Evolutionary conservation across 2,113 vertebrate species (phyloP).

Genomic region (Gnathonemus longibarbis): DNA sequence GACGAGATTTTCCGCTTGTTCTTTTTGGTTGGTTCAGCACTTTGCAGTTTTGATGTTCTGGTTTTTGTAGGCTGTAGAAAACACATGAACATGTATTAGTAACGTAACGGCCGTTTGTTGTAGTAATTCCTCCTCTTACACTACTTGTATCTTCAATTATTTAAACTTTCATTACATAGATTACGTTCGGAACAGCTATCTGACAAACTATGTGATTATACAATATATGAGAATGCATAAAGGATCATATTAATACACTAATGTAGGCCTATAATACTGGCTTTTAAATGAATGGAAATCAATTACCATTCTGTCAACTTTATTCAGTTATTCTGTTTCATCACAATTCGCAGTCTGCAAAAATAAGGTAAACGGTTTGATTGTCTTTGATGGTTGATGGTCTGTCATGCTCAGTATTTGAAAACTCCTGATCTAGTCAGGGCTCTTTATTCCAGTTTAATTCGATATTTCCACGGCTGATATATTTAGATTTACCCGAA

Average conservation of each 20-base stretch:
- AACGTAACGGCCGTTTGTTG: neutral
- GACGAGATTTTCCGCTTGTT: constrained; percentile 31
- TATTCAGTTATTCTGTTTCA: neutral
- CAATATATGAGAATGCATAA: neutral
- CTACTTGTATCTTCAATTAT: neutral
- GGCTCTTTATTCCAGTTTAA: neutral
- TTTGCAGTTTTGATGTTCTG: constrained; percentile 52
- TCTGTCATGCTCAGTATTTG: neutral
- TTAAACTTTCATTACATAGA: neutral
- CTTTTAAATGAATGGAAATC: neutral
- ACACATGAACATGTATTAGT: neutral
- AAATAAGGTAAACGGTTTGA: neutral
- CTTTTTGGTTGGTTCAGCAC: constrained; percentile 44
- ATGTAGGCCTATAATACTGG: neutral
- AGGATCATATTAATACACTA: neutral
- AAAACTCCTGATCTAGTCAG: neutral
- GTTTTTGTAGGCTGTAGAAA: constrained; percentile 56
- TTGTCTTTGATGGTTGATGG: neutral
- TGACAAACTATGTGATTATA: neutral
- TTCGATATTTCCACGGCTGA: neutral
- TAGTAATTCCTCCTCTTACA: neutral
- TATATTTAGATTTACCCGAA: neutral
- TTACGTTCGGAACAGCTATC: neutral
- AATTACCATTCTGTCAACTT: neutral
- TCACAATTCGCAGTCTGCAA: neutral